Evolutionary conservation across 1,140 invertebrate genomes (phyloP).

Genomic region (Neotoxoptera formosana): DNA sequence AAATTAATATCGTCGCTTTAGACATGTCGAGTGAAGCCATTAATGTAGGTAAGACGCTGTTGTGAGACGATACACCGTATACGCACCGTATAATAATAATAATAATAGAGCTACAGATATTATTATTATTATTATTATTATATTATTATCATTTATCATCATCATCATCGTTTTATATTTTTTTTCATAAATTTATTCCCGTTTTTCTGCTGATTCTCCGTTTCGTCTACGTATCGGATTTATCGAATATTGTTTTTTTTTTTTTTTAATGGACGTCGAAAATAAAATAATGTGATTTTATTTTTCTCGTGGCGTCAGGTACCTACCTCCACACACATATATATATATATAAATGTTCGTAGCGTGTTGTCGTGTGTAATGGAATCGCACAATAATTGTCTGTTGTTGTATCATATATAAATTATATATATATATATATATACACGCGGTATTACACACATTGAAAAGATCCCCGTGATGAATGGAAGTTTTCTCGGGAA

Average conservation of each 20-base stretch:
- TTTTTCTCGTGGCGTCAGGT: neutral
- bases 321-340: neutral
- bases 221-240: neutral
- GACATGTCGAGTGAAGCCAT: neutral
- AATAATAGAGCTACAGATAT: neutral
- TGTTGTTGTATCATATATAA: slow-evolving; percentile 14
- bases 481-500: slow-evolving; percentile 7
- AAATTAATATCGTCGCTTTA: neutral
- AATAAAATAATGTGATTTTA: neutral
- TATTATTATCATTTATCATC: neutral
- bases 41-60: no score
- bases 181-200: neutral
- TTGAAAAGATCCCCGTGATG: neutral
- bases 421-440: neutral
- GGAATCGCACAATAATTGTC: neutral
- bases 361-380: neutral
- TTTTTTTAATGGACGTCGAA: neutral
- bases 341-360: neutral
- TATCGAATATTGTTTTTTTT: slow-evolving; percentile 1
- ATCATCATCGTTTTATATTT: no score
- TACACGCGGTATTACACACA: neutral
- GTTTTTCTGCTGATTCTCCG: neutral
- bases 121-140: neutral
- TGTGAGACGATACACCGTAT: no score
- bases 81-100: no score